phyloP scores from a whole-genome alignment of 2,113 vertebrate species.

The Misgurnus mizolepis region DNA sequence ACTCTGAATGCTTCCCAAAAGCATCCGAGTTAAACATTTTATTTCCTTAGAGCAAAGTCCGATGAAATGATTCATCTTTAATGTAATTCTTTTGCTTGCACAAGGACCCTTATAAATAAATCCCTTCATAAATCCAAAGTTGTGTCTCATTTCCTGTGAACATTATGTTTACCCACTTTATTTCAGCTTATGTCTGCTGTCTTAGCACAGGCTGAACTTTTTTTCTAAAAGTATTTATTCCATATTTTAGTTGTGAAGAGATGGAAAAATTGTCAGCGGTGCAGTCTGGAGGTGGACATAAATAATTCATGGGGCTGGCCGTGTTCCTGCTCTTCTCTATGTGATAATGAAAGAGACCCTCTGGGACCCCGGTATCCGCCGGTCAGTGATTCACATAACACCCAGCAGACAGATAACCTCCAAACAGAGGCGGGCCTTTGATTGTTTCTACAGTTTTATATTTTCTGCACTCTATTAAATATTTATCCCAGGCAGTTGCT shows the following conservation, averaged over 20 bases:
- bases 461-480: constrained; percentile 54
- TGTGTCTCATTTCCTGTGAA: background rate
- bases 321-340: constrained; percentile 51
- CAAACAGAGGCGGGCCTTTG: constrained; percentile 43
- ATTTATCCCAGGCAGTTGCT: constrained; percentile 53
- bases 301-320: constrained; percentile 55
- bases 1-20: constrained; percentile 16
- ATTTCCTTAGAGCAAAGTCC: constrained; percentile 14
- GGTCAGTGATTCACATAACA: constrained; percentile 56
- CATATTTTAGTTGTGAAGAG: constrained; percentile 47
- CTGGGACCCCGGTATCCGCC: constrained; percentile 48
- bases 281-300: constrained; percentile 45
- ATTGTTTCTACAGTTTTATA: constrained; percentile 50
- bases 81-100: background rate
- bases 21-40: background rate
- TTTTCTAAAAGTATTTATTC: constrained; percentile 50
- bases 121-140: background rate
- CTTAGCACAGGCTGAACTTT: constrained; percentile 31
- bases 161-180: constrained; percentile 12
- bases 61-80: background rate
- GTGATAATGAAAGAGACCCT: constrained; percentile 58
- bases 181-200: constrained; percentile 27
- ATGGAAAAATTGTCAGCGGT: constrained; percentile 46
- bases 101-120: background rate
- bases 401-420: constrained; percentile 54